A percentile compares a stretch with the other conserved stretches of the same genome.
phyloP scores from a whole-genome alignment of 2,797 vertebrate genomes.

The Borostomias antarcticus region DNA sequence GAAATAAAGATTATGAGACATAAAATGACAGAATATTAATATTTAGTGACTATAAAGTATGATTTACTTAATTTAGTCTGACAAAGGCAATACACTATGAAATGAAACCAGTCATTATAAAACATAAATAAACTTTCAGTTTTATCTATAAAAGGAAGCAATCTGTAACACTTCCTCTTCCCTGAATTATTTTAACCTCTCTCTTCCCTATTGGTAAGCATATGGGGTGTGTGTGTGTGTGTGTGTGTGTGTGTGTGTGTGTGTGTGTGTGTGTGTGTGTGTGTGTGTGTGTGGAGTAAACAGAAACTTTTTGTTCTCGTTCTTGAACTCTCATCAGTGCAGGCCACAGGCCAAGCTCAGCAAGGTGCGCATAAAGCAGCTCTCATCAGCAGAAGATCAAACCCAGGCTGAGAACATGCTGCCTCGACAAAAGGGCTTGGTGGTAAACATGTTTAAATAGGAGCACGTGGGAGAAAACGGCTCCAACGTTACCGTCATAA shows the following conservation, averaged over 20 bases:
- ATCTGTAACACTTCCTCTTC: slow-evolving; percentile 18
- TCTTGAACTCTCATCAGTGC: slow-evolving; percentile 26
- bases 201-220: background rate
- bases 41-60: background rate
- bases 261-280: background rate
- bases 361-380: slow-evolving; percentile 56
- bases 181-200: background rate
- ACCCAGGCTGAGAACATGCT: slow-evolving; percentile 65
- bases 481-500: slow-evolving; percentile 45
- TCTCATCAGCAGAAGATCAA: slow-evolving; percentile 39
- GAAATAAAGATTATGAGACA: background rate
- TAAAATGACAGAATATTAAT: background rate
- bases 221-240: slow-evolving; percentile 7
- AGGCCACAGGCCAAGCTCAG: slow-evolving; percentile 46
- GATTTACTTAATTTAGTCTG: background rate
- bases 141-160: slow-evolving; percentile 10
- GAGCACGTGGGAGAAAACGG: slow-evolving; percentile 39
- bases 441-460: slow-evolving; percentile 61
- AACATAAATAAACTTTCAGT: background rate
- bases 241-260: background rate
- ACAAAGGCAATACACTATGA: background rate
- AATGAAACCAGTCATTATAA: background rate
- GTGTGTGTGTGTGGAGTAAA: background rate
- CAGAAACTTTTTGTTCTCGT: background rate
- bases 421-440: slow-evolving; percentile 57